phyloP scores from a whole-genome alignment of 1,140 invertebrate species.

The Nymphalis io region DNA sequence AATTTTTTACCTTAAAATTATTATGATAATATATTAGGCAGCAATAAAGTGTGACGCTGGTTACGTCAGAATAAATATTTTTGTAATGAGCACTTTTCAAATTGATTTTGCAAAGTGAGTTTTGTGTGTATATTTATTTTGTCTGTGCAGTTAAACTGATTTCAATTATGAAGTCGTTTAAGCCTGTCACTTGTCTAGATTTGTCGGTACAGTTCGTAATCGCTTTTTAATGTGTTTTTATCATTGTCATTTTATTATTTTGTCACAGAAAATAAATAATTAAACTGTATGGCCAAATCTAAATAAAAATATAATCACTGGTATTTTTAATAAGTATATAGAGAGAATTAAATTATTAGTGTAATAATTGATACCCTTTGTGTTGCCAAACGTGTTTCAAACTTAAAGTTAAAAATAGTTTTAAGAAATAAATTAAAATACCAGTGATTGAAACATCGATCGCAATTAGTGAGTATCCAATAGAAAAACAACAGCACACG shows the following conservation, averaged over 20 bases:
- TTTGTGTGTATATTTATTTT: constrained; percentile 33
- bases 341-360: constrained; percentile 9
- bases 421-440: constrained; percentile 3
- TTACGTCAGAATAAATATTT: constrained; percentile 62
- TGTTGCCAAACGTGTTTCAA: constrained; percentile 13
- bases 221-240: not conserved
- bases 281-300: constrained; percentile 4
- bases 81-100: constrained; percentile 48
- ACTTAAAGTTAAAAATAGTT: constrained; percentile 7
- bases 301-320: constrained; percentile 6
- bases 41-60: constrained; percentile 54
- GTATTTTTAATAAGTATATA: constrained; percentile 11
- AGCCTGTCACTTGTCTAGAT: not conserved
- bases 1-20: constrained; percentile 27
- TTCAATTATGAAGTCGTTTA: not conserved
- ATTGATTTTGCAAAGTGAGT: constrained; percentile 42
- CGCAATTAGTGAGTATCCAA: constrained; percentile 26
- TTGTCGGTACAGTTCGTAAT: constrained; percentile 15
- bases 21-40: constrained; percentile 17
- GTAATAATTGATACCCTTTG: not conserved
- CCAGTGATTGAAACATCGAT: constrained; percentile 34
- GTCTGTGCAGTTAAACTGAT: constrained; percentile 9
- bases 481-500: constrained; percentile 9
- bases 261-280: not conserved
- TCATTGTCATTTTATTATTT: not conserved